Percentiles rank a stretch among this genome's conserved stretches.
Evolutionary conservation across 2,797 vertebrate genomes (phyloP).

Genomic region (Amblyopsis hoosieri): DNA sequence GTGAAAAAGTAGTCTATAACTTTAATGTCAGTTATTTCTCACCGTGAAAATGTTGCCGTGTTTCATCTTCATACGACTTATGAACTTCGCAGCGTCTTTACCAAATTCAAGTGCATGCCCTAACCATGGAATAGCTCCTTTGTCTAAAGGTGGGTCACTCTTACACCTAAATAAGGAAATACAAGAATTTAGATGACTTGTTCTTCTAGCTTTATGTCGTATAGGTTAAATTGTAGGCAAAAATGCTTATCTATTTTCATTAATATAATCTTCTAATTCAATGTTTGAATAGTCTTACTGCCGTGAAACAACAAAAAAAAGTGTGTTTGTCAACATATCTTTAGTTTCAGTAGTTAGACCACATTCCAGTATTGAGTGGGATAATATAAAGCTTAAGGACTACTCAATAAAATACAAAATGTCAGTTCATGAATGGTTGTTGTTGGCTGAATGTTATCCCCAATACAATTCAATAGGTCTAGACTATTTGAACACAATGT

Average conservation of each 20-base stretch:
- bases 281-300: no score
- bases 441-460: not conserved
- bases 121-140: constrained; percentile 85
- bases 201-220: not conserved
- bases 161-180: constrained; percentile 64
- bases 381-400: not conserved
- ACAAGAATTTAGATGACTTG: not conserved
- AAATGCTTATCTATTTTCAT: no score
- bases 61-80: constrained; percentile 84
- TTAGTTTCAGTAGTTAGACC: constrained; percentile 10
- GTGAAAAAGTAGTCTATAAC: no score
- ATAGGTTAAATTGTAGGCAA: no score
- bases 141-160: constrained; percentile 85
- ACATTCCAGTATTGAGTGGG: constrained; percentile 30
- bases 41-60: constrained; percentile 90
- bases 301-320: no score
- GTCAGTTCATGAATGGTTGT: not conserved
- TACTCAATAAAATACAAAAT: not conserved
- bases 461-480: no score
- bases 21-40: constrained; percentile 38
- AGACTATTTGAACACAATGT: no score
- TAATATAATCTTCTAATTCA: no score
- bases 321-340: not conserved
- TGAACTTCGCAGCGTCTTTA: constrained; percentile 83
- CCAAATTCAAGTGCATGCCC: constrained; percentile 88